Evolutionary conservation across 2,888 invertebrate species (phyloP), one percentile per base, ranked within the genome.

Genomic region (Synergus gifuensis): DNA sequence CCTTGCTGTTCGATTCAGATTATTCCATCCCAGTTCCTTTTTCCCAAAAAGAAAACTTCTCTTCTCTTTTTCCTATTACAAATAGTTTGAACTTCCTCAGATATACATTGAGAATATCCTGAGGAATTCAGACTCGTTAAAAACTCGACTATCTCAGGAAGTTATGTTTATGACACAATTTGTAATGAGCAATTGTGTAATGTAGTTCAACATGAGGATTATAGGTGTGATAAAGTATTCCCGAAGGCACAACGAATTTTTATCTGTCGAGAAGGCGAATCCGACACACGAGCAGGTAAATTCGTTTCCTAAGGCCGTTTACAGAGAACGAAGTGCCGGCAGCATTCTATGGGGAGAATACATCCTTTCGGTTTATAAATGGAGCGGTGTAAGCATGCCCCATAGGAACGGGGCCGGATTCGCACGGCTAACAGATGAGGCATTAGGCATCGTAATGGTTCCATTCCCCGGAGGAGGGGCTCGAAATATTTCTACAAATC

Each of bases 401-500:
- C 89, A 86, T 87, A 89, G 90, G 88, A 90, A 86, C 87, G 80
- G 85, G 85, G 83, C 84, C 87, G 88, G 87, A 88, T 86, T 89
- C 88, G 88, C 88, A 87, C 87, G 85, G 88, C 89, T 91, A 91
- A 91, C 91, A 89, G 91, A 91, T 91, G 91, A 91, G 89, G 90
- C 89, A 91, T 91, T 91, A 91, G 91, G 89, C 87, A 88, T 87
- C 87, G 89, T 91, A 91, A 90, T 90, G 90, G 90, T 86, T 86
- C 86, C 87, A 87, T 87, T 89, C 87, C 89, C 90, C 86, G 85
- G 86, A 82, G 87, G 81, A 85, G 81, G 85, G 83, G 85, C 83
- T 85, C 86, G 81, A 90, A 91, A 91, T 90, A 91, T 92, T 92
- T 92, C 92, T 91, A 91, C 92, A 91, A 92, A 92, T 91, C 92